Base-by-base conservation (phyloP, 2,113 vertebrate genomes). In the Sceloporus undulatus region DNA sequence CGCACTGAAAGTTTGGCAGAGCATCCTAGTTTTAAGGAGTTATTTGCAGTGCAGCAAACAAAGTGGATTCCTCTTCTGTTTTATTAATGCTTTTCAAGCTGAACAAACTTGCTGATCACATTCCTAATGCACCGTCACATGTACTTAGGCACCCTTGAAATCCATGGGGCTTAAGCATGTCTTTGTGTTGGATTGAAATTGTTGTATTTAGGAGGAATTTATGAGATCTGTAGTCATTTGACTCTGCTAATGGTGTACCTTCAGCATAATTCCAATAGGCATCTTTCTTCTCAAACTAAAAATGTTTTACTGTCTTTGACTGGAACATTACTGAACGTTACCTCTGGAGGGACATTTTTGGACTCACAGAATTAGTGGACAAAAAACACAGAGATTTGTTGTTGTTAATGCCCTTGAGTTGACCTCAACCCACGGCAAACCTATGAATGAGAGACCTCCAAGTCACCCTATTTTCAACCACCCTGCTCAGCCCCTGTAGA, bases 41-140 rank as follows among this genome's bases (percentile, higher is more conserved):
- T 82, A 89, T 93, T 96, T 95, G 70, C 78, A 91, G 88, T 74
- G 27, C 76, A 85, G 4, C 71, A 82, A 82, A 73, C 68, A 84
- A 4, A 14, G 14, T 25, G 54, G 59, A 56, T 74, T 84, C 56
- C n/a, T 74, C 19, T 19, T 74, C 19, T 85, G 4, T 40, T 66
- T 77, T 40, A 66, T 73, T 84, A 73, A 34, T 6, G 19, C 18
- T 84, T 84, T 38, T 38, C 29, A 74, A 6, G 14, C 13, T 74
- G n/a, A 56, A 71, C 4, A 9, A 71, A 52, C 1, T 14, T 34
- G 2, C 34, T 74, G 80, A 4, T 38, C 38, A 68, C 13, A 66
- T 23, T 82, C 38, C 25, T 23, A 42, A 59, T 68, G 23, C 25
- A 82, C 21, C 42, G 25, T 70, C 62, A 48, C 62, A 68, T 68